Conservation (phyloP, 2,888 invertebrate species). For the Cenopis cana region DNA sequence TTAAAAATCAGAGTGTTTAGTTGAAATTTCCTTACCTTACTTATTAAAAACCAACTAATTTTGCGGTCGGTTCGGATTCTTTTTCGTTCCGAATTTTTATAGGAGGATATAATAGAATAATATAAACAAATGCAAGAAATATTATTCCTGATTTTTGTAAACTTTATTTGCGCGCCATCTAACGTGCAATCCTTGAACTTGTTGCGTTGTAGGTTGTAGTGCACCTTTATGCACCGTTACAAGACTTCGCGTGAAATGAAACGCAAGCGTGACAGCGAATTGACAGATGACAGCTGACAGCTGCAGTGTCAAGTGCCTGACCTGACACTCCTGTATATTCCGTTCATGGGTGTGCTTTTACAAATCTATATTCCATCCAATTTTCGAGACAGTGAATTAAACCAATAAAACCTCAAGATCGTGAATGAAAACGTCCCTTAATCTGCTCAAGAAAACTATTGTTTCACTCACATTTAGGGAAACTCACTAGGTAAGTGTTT, state of each 20-base stretch:
- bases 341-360: constrained; percentile 68
- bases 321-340: constrained; percentile 58
- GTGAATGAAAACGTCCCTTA: constrained; percentile 54
- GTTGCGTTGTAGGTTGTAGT: background rate
- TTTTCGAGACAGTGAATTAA: constrained; percentile 46
- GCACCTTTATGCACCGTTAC: background rate
- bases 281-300: constrained; percentile 45
- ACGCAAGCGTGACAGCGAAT: constrained; percentile 49
- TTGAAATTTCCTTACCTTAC: too few relatives aligned
- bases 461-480: constrained; percentile 54
- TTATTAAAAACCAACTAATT: too few relatives aligned
- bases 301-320: constrained; percentile 50
- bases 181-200: background rate
- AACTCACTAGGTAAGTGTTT: constrained; percentile 64
- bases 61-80: too few relatives aligned
- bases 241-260: constrained; percentile 45
- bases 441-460: constrained; percentile 45
- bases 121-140: too few relatives aligned
- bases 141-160: too few relatives aligned
- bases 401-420: constrained; percentile 39
- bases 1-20: too few relatives aligned
- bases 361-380: constrained; percentile 50
- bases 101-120: too few relatives aligned
- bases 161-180: constrained; percentile 2
- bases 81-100: too few relatives aligned